Conservation (phyloP, 1,140 invertebrate species). For the Semibalanus balanoides region DNA sequence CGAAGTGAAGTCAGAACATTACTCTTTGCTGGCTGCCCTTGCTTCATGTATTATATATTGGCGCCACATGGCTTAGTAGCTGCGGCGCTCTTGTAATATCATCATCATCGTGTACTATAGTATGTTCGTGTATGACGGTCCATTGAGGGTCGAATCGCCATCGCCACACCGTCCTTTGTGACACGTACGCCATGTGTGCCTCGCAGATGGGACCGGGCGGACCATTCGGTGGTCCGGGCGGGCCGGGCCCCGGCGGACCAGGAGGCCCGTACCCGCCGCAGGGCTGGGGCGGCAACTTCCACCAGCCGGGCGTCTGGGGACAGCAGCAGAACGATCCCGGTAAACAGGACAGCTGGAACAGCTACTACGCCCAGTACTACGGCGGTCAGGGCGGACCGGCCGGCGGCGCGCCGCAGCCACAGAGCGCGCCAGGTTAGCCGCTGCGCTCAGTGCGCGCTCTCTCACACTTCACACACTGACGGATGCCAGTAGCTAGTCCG, state of each 20-base stretch:
- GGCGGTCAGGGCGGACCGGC: neutral
- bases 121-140: too few species aligned
- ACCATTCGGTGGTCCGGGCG: conserved; percentile 27
- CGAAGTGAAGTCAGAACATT: neutral
- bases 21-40: too few species aligned
- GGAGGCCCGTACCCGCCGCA: conserved; percentile 35
- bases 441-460: neutral
- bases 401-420: neutral
- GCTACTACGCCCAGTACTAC: conserved; percentile 10
- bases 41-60: too few species aligned
- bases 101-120: too few species aligned
- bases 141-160: too few species aligned
- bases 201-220: too few species aligned
- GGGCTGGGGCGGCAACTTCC: conserved; percentile 38
- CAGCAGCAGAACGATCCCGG: neutral
- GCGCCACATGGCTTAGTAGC: too few species aligned
- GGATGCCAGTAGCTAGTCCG: neutral
- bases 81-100: too few species aligned
- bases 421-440: neutral
- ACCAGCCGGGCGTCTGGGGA: conserved; percentile 20
- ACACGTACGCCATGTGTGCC: too few species aligned
- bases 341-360: conserved; percentile 12
- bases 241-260: conserved; percentile 31
- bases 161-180: too few species aligned
- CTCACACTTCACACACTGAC: neutral